Evolutionary conservation across 2,797 vertebrate species (phyloP).

Genomic region (Enteromius trimaculatus): DNA sequence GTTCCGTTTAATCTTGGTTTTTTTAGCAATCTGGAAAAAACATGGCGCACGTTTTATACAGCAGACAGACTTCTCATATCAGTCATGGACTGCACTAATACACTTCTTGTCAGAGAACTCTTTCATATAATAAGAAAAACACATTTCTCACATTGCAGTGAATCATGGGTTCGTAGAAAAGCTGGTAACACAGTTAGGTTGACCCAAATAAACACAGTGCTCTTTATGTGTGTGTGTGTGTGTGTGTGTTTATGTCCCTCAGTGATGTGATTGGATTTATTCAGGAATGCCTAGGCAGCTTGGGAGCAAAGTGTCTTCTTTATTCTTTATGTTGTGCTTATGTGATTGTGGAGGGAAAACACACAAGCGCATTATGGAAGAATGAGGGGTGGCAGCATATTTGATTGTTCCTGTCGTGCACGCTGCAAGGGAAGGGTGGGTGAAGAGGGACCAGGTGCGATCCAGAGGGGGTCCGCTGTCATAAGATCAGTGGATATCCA

Average conservation of each 20-base stretch:
- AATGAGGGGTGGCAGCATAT: background rate
- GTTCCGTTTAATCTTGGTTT: background rate
- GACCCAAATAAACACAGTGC: background rate
- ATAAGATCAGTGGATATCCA: background rate
- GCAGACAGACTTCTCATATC: background rate
- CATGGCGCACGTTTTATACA: background rate
- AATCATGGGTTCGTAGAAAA: background rate
- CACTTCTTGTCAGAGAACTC: background rate
- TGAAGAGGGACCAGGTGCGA: background rate
- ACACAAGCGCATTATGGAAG: background rate
- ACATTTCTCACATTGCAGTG: background rate
- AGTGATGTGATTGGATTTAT: constrained; percentile 42
- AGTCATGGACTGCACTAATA: background rate
- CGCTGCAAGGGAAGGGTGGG: background rate
- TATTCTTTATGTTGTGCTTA: background rate
- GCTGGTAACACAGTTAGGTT: background rate
- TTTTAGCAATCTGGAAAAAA: background rate
- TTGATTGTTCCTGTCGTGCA: background rate
- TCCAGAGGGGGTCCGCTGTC: background rate
- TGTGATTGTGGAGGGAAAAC: background rate
- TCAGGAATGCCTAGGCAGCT: constrained; percentile 39
- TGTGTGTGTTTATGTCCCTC: no score
- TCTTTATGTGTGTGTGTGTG: constrained; percentile 19
- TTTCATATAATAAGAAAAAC: background rate
- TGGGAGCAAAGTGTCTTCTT: constrained; percentile 3